Conservation (phyloP, 2,113 vertebrate species). For the Daubentonia madagascariensis region DNA sequence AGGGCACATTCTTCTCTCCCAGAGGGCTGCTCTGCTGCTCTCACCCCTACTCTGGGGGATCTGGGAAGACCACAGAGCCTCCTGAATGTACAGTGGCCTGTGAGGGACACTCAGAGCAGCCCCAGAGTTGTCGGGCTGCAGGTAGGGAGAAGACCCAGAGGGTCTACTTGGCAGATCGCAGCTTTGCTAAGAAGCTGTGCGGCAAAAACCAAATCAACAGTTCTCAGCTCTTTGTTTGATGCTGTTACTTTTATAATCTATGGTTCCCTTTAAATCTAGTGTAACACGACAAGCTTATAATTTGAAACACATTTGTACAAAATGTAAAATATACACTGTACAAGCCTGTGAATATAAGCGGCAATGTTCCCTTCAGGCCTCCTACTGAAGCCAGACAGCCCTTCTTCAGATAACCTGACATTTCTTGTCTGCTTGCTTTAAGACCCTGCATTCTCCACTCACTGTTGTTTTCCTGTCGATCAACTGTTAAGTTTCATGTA, state of each 20-base stretch:
- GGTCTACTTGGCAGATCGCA: background rate
- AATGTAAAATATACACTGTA: conserved; percentile 51
- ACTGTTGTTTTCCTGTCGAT: background rate
- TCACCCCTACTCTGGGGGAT: no score
- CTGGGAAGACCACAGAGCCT: background rate
- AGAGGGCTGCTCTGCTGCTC: background rate
- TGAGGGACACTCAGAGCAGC: background rate
- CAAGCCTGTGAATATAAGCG: conserved; percentile 45
- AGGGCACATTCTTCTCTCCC: conserved; percentile 15
- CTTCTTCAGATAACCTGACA: conserved; percentile 48
- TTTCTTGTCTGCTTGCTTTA: conserved; percentile 33
- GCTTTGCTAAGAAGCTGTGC: conserved; percentile 24
- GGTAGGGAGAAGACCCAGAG: background rate
- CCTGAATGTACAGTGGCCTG: background rate
- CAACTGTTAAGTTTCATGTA: background rate
- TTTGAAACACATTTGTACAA: conserved; percentile 58
- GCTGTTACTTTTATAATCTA: conserved; percentile 56
- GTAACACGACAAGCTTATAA: conserved; percentile 64
- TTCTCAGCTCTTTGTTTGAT: conserved; percentile 38
- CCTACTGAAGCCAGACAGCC: conserved; percentile 63
- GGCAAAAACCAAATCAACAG: conserved; percentile 38
- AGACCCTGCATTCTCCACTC: background rate
- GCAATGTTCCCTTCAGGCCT: conserved; percentile 54
- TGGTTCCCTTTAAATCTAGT: conserved; percentile 51
- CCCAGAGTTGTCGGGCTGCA: background rate